Conservation (phyloP, 2,888 invertebrate species). For the Microctonus brassicae region DNA sequence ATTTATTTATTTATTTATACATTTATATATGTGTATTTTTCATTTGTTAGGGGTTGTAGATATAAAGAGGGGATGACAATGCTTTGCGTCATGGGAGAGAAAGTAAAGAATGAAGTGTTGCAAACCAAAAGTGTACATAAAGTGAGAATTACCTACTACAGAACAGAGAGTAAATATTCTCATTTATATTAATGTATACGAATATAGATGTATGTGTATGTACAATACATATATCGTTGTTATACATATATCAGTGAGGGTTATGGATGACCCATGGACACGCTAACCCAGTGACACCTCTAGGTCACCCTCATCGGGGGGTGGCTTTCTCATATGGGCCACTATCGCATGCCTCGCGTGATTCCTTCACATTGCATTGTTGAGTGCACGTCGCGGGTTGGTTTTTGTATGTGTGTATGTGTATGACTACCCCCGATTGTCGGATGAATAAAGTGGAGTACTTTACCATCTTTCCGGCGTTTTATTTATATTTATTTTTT, state of each 20-base stretch:
- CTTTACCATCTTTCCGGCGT: conserved; percentile 9
- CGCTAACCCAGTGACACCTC: conserved; percentile 68
- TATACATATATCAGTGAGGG: conserved; percentile 53
- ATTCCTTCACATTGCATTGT: conserved; percentile 28
- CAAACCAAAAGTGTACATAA: background rate
- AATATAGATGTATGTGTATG: too few species aligned
- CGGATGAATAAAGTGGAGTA: background rate
- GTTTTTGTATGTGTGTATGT: background rate
- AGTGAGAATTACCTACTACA: background rate
- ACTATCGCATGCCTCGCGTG: conserved; percentile 37
- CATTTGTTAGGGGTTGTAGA: background rate
- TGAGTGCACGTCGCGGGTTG: conserved; percentile 2
- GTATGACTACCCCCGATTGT: background rate
- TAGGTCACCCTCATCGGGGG: conserved; percentile 58
- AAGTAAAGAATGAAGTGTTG: background rate
- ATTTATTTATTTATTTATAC: too few species aligned
- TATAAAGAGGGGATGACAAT: background rate
- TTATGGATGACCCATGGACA: conserved; percentile 66
- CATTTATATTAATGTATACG: too few species aligned
- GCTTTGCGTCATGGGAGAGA: background rate
- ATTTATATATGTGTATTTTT: too few species aligned
- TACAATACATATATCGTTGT: conserved; percentile 57
- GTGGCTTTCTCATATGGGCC: conserved; percentile 27
- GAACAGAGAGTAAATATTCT: too few species aligned
- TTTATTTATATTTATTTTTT: background rate